Evolutionary conservation across 1,140 invertebrate genomes (phyloP).

Genomic region (Eumaeus atala): DNA sequence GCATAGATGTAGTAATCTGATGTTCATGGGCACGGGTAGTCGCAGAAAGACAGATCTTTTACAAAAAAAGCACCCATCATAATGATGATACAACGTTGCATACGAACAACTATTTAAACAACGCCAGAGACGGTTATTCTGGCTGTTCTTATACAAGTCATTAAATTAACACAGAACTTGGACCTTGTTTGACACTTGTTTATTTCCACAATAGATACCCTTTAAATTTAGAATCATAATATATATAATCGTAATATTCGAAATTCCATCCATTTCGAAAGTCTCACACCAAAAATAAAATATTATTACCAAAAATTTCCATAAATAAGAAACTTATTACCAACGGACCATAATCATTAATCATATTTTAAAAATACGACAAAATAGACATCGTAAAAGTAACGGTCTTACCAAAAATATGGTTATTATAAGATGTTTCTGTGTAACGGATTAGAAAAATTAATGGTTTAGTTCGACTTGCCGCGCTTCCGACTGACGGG

Average conservation of each 20-base stretch:
- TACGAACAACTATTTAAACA: too few relatives aligned
- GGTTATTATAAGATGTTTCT: not conserved
- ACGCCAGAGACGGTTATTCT: too few relatives aligned
- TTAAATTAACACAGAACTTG: too few relatives aligned
- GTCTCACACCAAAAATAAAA: not conserved
- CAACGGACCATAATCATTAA: not conserved
- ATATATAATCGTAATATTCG: not conserved
- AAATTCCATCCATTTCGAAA: not conserved
- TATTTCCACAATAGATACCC: not conserved
- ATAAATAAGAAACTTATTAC: constrained; percentile 3
- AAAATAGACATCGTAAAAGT: not conserved
- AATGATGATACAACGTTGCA: too few relatives aligned
- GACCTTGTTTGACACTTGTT: not conserved
- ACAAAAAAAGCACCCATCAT: too few relatives aligned
- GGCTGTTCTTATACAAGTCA: too few relatives aligned
- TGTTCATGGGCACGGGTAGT: too few relatives aligned
- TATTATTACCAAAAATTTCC: not conserved
- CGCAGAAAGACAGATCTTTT: too few relatives aligned
- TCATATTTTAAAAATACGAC: constrained; percentile 4
- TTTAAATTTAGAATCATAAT: not conserved
- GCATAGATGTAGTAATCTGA: too few relatives aligned
- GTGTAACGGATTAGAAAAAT: not conserved
- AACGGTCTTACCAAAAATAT: not conserved
- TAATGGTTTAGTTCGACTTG: not conserved
- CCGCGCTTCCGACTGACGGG: not conserved